phyloP scores from a whole-genome alignment of 2,113 vertebrate genomes.

The Rostratula benghalensis region DNA sequence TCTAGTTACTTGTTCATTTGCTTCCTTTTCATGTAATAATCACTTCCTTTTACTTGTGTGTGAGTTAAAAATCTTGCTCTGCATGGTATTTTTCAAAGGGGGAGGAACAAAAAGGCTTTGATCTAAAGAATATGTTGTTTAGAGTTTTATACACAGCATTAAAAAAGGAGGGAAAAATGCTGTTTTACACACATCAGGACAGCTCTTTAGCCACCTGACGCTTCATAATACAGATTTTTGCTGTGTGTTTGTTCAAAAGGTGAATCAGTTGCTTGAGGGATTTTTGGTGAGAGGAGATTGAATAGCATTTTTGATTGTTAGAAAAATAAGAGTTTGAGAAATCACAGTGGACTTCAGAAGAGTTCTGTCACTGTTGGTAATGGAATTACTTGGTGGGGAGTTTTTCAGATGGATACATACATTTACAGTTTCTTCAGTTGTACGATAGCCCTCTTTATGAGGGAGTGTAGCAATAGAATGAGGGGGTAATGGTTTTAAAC shows the following conservation, averaged over 20 bases:
- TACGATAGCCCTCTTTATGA: not conserved
- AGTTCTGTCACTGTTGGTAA: not conserved
- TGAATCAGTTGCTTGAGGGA: not conserved
- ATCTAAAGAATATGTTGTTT: not conserved
- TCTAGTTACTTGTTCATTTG: not conserved
- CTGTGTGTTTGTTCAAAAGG: not conserved
- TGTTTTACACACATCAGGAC: not conserved
- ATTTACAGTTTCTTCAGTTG: not conserved
- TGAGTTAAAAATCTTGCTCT: not conserved
- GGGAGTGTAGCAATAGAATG: too few species aligned
- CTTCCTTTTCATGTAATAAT: not conserved
- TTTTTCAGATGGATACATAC: not conserved
- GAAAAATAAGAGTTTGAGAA: not conserved
- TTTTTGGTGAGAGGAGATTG: not conserved
- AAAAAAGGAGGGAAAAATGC: not conserved
- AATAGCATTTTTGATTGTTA: not conserved
- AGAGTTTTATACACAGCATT: not conserved
- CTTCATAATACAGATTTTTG: not conserved
- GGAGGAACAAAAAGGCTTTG: not conserved
- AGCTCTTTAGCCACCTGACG: not conserved
- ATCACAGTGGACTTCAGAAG: not conserved
- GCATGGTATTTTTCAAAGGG: not conserved
- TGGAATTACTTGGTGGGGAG: not conserved
- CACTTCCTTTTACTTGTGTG: not conserved
- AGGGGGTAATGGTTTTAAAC: too few species aligned